phyloP scores from a whole-genome alignment of 2,888 invertebrate species.

The Netelia virgata region DNA sequence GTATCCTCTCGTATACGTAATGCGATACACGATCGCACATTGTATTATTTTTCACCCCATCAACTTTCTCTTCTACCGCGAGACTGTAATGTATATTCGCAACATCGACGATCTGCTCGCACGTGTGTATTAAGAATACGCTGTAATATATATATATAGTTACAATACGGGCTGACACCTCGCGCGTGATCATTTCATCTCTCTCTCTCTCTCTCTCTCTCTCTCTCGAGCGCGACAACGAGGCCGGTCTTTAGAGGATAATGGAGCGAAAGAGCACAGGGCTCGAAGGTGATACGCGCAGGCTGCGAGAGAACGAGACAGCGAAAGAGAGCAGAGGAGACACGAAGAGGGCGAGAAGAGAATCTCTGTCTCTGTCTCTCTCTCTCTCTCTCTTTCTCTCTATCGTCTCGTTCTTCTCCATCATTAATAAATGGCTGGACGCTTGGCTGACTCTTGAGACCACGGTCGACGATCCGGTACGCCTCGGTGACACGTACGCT shows the following conservation, averaged over 20 bases:
- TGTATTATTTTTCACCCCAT: not conserved
- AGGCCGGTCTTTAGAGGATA: conserved; percentile 74
- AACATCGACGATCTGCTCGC: conserved; percentile 11
- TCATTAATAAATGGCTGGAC: conserved; percentile 66
- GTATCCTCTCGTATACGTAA: not conserved
- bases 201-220: too few relatives aligned
- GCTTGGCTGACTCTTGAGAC: conserved; percentile 56
- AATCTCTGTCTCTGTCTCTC: not conserved
- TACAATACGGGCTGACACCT: conserved; percentile 43
- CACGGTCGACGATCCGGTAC: conserved; percentile 46
- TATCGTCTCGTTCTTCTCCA: conserved; percentile 43
- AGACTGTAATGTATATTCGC: not conserved
- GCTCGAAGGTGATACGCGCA: conserved; percentile 40
- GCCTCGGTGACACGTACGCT: conserved; percentile 63
- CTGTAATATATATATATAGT: conserved; percentile 4
- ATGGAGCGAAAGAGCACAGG: conserved; percentile 66
- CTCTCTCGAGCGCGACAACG: conserved; percentile 65
- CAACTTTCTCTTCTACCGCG: not conserved
- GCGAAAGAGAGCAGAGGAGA: conserved; percentile 20
- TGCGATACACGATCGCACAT: too few relatives aligned
- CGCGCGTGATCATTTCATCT: conserved; percentile 45
- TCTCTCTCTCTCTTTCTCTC: not conserved
- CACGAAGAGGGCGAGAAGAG: conserved; percentile 28
- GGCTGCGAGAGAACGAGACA: conserved; percentile 31
- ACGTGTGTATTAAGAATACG: conserved; percentile 16